Evolutionary conservation across 2,797 vertebrate genomes (phyloP).

Genomic region (Apodemus agrarius): DNA sequence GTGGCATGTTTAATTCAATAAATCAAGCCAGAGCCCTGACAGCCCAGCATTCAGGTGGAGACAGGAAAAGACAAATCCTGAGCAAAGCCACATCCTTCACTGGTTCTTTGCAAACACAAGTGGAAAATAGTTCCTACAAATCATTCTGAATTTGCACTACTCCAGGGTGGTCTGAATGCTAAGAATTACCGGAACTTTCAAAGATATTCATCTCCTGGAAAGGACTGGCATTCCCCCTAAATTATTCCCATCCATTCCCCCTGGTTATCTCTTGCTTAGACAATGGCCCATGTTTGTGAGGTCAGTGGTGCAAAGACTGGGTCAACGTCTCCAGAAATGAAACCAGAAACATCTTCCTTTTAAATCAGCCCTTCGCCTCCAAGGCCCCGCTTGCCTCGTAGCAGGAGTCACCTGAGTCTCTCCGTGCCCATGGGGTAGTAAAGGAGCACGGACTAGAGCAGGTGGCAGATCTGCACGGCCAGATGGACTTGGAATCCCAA

Average conservation of each 20-base stretch:
- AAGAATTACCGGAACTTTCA: conserved; percentile 67
- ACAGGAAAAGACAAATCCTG: conserved; percentile 62
- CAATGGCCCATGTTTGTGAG: background rate
- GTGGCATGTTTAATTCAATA: conserved; percentile 80
- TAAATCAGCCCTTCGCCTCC: background rate
- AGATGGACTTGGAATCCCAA: conserved; percentile 16
- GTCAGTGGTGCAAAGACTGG: background rate
- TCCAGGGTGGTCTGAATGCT: conserved; percentile 58
- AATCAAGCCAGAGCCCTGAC: conserved; percentile 72
- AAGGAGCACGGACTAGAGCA: background rate
- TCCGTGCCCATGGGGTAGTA: background rate
- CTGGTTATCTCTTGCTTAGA: conserved; percentile 78
- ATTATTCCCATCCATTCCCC: conserved; percentile 69
- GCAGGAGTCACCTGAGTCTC: background rate
- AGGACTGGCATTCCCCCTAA: conserved; percentile 65
- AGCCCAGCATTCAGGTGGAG: conserved; percentile 65
- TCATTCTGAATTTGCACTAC: conserved; percentile 64
- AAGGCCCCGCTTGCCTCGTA: background rate
- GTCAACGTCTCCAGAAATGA: conserved; percentile 5
- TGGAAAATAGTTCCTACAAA: conserved; percentile 58
- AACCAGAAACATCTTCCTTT: background rate
- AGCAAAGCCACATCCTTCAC: conserved; percentile 50
- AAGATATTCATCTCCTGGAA: conserved; percentile 53
- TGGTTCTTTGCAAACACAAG: conserved; percentile 21
- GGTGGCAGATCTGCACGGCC: background rate